phyloP scores from a whole-genome alignment of 2,113 vertebrate species.

The Paramormyrops kingsleyae region DNA sequence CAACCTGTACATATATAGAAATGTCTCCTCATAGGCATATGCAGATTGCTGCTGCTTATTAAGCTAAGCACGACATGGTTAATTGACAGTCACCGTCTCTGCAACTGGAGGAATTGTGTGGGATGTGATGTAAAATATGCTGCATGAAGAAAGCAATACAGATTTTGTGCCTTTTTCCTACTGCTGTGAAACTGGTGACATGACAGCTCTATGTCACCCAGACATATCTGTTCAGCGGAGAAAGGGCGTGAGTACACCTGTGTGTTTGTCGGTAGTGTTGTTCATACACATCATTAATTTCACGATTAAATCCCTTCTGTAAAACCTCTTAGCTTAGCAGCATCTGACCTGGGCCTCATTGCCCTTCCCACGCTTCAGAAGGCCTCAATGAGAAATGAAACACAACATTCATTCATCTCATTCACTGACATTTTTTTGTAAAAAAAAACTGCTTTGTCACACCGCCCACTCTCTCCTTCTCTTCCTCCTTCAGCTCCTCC shows the following conservation, averaged over 20 bases:
- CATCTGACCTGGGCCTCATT: neutral
- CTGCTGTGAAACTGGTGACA: neutral
- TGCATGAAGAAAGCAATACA: neutral
- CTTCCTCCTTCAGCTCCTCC: neutral
- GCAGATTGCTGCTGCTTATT: neutral
- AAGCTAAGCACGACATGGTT: neutral
- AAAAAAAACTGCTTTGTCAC: constrained; percentile 13
- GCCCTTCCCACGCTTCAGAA: neutral
- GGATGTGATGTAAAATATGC: neutral
- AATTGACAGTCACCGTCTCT: neutral
- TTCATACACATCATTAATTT: neutral
- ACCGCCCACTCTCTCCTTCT: neutral
- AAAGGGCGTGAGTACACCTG: neutral
- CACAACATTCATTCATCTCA: constrained; percentile 1
- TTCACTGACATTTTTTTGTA: constrained; percentile 6
- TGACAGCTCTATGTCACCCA: neutral
- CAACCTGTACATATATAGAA: neutral
- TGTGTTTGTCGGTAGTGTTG: neutral
- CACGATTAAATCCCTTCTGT: neutral
- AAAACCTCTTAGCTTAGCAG: constrained; percentile 11
- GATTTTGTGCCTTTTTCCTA: neutral
- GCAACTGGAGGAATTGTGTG: neutral
- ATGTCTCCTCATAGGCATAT: neutral
- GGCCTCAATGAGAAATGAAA: constrained; percentile 3
- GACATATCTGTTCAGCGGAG: neutral